phyloP scores from a whole-genome alignment of 2,888 invertebrate genomes.

The Lithophane semibrunnea region DNA sequence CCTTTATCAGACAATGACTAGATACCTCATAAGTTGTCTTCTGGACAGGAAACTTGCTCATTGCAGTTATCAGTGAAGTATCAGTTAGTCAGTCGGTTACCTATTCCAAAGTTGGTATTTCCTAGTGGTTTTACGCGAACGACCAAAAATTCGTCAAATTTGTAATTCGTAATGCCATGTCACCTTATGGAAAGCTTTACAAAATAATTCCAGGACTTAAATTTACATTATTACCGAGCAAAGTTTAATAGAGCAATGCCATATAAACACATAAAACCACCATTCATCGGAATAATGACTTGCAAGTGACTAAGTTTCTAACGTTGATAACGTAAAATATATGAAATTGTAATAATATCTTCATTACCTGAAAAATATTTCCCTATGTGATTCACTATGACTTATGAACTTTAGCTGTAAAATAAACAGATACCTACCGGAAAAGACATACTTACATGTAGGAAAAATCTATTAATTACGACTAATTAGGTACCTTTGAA shows the following conservation, averaged over 20 bases:
- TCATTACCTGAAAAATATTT: conserved; percentile 24
- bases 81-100: background rate
- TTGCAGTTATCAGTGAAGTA: too few species aligned
- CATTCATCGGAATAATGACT: conserved; percentile 29
- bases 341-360: conserved; percentile 10
- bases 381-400: conserved; percentile 29
- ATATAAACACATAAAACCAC: background rate
- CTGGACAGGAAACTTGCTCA: too few species aligned
- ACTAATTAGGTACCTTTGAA: background rate
- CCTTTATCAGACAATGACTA: too few species aligned
- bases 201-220: conserved; percentile 11
- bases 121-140: background rate
- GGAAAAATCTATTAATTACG: background rate
- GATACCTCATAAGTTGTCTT: too few species aligned
- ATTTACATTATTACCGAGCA: background rate
- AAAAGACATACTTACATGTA: background rate
- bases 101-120: background rate
- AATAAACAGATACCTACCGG: background rate
- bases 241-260: conserved; percentile 22
- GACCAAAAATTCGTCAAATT: background rate
- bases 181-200: conserved; percentile 10
- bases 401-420: background rate
- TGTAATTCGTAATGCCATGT: background rate
- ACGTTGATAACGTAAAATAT: background rate
- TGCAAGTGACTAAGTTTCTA: conserved; percentile 26